Evolutionary conservation across 2,888 invertebrate species (phyloP), one percentile per base, ranked within the genome.

Genomic region (Ormyrus rosae): DNA sequence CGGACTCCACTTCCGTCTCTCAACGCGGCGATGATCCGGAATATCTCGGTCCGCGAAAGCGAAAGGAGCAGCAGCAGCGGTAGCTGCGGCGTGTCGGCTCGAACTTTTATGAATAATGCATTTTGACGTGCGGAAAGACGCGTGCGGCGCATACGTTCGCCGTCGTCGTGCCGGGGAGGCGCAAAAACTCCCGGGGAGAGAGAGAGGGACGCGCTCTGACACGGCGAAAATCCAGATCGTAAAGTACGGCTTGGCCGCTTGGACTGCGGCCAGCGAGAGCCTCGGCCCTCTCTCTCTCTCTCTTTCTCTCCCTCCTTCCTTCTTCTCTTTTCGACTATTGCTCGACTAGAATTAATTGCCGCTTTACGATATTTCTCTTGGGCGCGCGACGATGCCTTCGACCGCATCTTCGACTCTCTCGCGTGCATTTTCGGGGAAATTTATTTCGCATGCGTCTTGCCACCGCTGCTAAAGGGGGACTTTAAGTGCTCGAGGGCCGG

Each of bases 221-320:
- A 65, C 65, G 65, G 10, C 65, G 79, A 74, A 69, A 79, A 80
- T 80, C 51, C 51, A n/a, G 51, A 67, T 60, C 78, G 70, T 70
- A 70, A 70, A 77, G 63, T 46, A 64, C 64, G 19, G 34, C 34
- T 4, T 4, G 34, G 34, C 34, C 11, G 10, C 34, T 74, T 80
- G 79, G 79, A 69, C 34, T 51, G 6, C 0, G 58, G 74, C 79
- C 79, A 80, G 74, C 34, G 4, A 68, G 60, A 71, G 19, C 34
- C 34, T 4, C n/a, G 11, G 51, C 6, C 56, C 46, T 60, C 67
- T 75, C 19, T 19, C 19, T 19, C 19, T 19, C 19, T 19, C 19
- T 19, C 1, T 19, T 1, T 1, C 19, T 60, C 67, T 75, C 4
- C 34, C 34, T 4, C 3, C 34, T 34, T 34, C 34, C 34, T 4